Conservation (phyloP, 2,113 vertebrate genomes). For the Catharus fuscescens region DNA sequence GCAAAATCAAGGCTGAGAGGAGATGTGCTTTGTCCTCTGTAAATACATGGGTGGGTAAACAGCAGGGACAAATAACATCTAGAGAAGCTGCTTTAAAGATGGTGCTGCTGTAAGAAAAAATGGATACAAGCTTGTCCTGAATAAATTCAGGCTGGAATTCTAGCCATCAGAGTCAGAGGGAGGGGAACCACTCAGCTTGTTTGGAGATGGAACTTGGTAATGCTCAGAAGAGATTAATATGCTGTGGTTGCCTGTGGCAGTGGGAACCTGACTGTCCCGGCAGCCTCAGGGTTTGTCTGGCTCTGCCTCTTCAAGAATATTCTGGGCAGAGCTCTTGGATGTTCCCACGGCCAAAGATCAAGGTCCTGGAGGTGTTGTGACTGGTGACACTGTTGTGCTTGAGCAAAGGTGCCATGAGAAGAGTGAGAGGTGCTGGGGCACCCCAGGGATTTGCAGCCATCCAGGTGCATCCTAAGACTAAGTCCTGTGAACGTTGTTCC, state of each 20-base stretch:
- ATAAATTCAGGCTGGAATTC: not conserved
- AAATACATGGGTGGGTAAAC: not conserved
- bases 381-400: not conserved
- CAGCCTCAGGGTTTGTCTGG: not conserved
- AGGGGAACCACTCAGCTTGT: not conserved
- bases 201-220: not conserved
- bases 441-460: not conserved
- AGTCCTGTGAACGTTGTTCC: not conserved
- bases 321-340: not conserved
- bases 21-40: not conserved
- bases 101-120: not conserved
- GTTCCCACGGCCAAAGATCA: not conserved
- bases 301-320: not conserved
- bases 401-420: not conserved
- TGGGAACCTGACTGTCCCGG: not conserved
- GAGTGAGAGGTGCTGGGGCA: not conserved
- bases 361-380: not conserved
- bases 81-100: not conserved
- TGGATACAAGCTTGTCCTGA: not conserved
- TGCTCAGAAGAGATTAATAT: not conserved
- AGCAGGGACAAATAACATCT: conserved; percentile 14
- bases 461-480: not conserved
- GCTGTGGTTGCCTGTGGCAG: not conserved
- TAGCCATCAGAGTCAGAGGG: not conserved
- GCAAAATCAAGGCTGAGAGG: conserved; percentile 17